These are phyloP conservation scores for Trinectes maculatus DNA, from an alignment of 2,113 vertebrate species.

Conservation along the genomic window DNA sequence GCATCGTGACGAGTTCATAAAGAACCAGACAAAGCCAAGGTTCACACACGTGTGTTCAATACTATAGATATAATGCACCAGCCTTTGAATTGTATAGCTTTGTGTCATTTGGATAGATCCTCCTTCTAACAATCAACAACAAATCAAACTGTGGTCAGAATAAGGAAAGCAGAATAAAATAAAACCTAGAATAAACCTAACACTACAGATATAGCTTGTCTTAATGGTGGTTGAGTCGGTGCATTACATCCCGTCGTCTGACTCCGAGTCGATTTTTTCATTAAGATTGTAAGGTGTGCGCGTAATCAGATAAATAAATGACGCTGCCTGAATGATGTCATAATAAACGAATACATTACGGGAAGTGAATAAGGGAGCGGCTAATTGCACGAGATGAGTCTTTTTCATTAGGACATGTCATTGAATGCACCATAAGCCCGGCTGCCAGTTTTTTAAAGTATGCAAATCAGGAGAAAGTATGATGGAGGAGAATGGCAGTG, in stretches of 20 bases:
- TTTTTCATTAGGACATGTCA: conserved; percentile 81
- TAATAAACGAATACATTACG: conserved; percentile 82
- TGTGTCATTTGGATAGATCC: not conserved
- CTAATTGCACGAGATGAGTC: conserved; percentile 79
- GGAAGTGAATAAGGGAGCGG: conserved; percentile 76
- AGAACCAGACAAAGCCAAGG: conserved; percentile 35
- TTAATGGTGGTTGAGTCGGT: conserved; percentile 69
- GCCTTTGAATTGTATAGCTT: conserved; percentile 1
- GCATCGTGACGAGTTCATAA: conserved; percentile 39
- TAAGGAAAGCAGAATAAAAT: too few species aligned
- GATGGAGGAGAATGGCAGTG: conserved; percentile 43
- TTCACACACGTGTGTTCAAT: not conserved
- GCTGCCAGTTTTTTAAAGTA: conserved; percentile 66
- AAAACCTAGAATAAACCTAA: conserved; percentile 35
- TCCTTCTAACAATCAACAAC: not conserved
- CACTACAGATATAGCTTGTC: conserved; percentile 72
- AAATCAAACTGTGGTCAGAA: conserved; percentile 42
- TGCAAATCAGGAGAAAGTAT: conserved; percentile 69
- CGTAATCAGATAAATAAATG: conserved; percentile 80
- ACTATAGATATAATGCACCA: not conserved
- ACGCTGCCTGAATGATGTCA: conserved; percentile 70
- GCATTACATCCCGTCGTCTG: conserved; percentile 56
- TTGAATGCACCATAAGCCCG: conserved; percentile 82
- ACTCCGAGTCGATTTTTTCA: conserved; percentile 73
- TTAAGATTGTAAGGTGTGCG: conserved; percentile 79